Evolutionary conservation across 2,113 vertebrate genomes (phyloP).

Genomic region (Petrocephalus microphthalmus): DNA sequence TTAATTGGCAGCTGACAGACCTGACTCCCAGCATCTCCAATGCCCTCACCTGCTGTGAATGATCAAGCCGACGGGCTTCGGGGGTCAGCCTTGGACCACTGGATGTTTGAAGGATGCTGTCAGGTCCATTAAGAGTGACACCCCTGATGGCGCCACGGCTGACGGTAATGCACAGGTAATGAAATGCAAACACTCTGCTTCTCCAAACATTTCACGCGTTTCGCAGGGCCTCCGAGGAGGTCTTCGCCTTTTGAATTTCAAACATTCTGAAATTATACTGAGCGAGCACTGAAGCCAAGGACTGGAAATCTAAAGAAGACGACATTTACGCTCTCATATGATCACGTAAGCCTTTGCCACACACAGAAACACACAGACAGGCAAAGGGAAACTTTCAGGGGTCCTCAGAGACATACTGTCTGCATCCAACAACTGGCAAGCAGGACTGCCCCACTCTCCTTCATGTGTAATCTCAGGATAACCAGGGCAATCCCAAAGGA

Average conservation of each 20-base stretch:
- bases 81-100: neutral
- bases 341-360: neutral
- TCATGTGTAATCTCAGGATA: slow-evolving; percentile 11
- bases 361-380: neutral
- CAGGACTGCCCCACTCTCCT: neutral
- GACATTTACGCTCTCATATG: neutral
- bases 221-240: neutral
- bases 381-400: neutral
- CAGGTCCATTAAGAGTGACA: neutral
- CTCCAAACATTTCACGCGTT: neutral
- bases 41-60: neutral
- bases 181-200: neutral
- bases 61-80: neutral
- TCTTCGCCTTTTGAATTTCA: neutral
- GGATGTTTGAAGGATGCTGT: neutral
- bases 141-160: neutral
- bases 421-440: slow-evolving; percentile 2
- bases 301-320: neutral
- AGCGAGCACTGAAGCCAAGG: neutral
- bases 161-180: neutral
- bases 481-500: slow-evolving; percentile 3
- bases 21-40: neutral
- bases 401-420: neutral
- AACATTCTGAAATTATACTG: neutral
- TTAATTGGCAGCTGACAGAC: neutral